Base-by-base conservation (phyloP, 35 echinoderm and acorn worm species). In the Holothuria glaberrima region DNA sequence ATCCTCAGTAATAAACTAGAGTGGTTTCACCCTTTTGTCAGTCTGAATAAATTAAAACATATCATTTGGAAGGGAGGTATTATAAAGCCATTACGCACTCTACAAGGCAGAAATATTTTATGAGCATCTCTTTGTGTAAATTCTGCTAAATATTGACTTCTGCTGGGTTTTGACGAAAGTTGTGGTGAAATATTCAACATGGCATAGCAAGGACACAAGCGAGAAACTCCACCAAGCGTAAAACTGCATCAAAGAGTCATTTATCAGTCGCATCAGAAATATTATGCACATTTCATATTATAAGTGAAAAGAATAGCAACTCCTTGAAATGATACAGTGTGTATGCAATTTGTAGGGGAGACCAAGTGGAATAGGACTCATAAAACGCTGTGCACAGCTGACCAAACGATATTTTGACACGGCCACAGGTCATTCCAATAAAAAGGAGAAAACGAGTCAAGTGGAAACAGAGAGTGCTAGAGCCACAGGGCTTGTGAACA, bases 401-500 rank as follows among this genome's bases (percentile, higher is more conserved):
- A 78, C 74, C 74, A 78, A 78, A 78, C 20, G 18, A 78, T 78
- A 78, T 54, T 45, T 48, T 78, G 74, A 78, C 74, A 78, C 80
- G 80, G 80, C 80, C 80, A 84, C 61, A 84, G 80, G 80, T 84
- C 80, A 61, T 56, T 58, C 57, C 29, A 22, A 27, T 30, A 27
- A 22, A 60, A 63, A 35, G 12, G 32, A 3, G 25, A n/a, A 84
- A 33, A 31, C 59, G n/a, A 36, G 25, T 61, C 26, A 26, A 63
- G 46, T 62, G 80, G 59, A 84, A 84, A 63, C 27, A 26, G 80
- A n/a, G 80, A 46, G 80, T 48, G 48, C 34, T 31, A 29, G 27
- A 36, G 80, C 80, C 54, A 57, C 25, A 31, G 80, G 54, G 46
- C 50, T 54, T 54, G 50, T 14, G 50, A 54, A 54, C 52, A 84